Conservation (phyloP, 2,888 invertebrate genomes). For the Caenorhabditis sp. region DNA sequence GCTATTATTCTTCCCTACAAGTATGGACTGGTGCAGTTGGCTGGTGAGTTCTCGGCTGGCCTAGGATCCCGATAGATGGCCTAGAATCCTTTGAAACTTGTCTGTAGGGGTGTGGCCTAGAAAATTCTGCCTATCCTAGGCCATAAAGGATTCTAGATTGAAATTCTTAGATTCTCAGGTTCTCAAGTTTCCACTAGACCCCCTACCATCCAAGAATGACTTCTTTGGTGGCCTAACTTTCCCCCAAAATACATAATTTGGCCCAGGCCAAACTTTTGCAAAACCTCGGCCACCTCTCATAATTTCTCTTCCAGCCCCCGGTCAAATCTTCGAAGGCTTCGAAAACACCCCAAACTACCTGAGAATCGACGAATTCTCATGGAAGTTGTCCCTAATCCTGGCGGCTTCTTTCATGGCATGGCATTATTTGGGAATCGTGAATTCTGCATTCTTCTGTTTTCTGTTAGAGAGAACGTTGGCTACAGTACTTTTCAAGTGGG, state of each 20-base stretch:
- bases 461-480: slow-evolving; percentile 39
- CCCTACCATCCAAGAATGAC: too few relatives aligned
- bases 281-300: too few relatives aligned
- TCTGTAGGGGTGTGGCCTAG: too few relatives aligned
- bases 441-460: slow-evolving; percentile 20
- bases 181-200: too few relatives aligned
- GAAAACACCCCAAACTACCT: slow-evolving; percentile 20
- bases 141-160: too few relatives aligned
- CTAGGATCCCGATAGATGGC: not conserved
- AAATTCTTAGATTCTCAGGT: too few relatives aligned
- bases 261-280: not conserved
- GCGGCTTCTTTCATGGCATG: slow-evolving; percentile 41
- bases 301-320: slow-evolving; percentile 12
- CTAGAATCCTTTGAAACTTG: not conserved
- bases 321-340: slow-evolving; percentile 31
- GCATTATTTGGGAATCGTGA: slow-evolving; percentile 41
- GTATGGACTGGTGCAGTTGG: slow-evolving; percentile 34
- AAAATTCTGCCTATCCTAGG: too few relatives aligned
- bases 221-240: too few relatives aligned
- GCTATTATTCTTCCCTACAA: slow-evolving; percentile 35
- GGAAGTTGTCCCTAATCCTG: slow-evolving; percentile 18
- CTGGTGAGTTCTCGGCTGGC: slow-evolving; percentile 8
- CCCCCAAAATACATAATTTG: too few relatives aligned
- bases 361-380: not conserved
- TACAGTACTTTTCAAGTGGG: slow-evolving; percentile 30